Conservation (phyloP, 2,888 invertebrate species). For the Merodon equestris region DNA sequence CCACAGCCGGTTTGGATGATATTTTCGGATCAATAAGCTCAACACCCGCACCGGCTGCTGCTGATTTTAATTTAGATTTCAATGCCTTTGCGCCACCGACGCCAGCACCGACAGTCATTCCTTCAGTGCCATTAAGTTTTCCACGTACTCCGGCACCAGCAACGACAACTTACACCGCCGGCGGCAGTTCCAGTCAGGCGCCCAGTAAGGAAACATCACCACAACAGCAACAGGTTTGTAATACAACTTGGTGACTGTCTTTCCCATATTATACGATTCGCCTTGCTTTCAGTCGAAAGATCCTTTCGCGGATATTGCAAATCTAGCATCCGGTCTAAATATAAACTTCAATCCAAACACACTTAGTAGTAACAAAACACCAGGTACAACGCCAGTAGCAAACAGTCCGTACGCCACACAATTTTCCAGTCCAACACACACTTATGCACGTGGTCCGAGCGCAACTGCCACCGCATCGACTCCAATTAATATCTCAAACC, state of each 20-base stretch:
- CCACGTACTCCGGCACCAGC: slow-evolving; percentile 64
- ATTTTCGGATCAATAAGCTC: slow-evolving; percentile 81
- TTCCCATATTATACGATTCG: not conserved
- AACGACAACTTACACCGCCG: slow-evolving; percentile 64
- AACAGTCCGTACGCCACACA: slow-evolving; percentile 77
- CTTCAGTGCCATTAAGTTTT: slow-evolving; percentile 43
- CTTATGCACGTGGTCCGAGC: slow-evolving; percentile 62
- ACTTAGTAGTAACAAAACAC: slow-evolving; percentile 74
- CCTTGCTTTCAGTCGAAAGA: slow-evolving; percentile 79
- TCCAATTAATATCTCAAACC: slow-evolving; percentile 62
- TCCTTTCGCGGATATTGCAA: slow-evolving; percentile 87
- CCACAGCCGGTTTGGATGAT: slow-evolving; percentile 81
- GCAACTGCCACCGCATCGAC: slow-evolving; percentile 39
- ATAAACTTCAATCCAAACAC: slow-evolving; percentile 77
- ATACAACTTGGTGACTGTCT: no score
- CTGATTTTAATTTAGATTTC: slow-evolving; percentile 72
- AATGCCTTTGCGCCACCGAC: slow-evolving; percentile 70
- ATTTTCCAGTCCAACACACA: slow-evolving; percentile 78
- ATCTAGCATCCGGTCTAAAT: slow-evolving; percentile 77
- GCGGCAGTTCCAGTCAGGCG: slow-evolving; percentile 58
- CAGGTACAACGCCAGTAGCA: slow-evolving; percentile 74
- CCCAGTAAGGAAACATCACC: slow-evolving; percentile 79
- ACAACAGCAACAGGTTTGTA: slow-evolving; percentile 76
- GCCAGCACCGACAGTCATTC: slow-evolving; percentile 46
- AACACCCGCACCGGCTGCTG: slow-evolving; percentile 53